phyloP scores from a whole-genome alignment of 2,797 vertebrate species.

The Labeo calbasu region DNA sequence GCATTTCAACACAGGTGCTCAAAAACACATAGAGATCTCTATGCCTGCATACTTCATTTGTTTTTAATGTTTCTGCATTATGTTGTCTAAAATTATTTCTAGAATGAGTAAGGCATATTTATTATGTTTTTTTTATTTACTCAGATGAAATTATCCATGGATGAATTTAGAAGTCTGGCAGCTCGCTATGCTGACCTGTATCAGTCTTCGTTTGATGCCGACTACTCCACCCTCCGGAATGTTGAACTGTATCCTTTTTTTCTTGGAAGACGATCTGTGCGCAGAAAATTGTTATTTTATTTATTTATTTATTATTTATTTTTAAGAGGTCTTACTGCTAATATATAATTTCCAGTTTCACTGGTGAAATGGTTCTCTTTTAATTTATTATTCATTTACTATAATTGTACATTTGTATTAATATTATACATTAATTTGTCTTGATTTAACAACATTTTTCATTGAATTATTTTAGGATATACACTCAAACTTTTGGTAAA shows the following conservation, averaged over 20 bases:
- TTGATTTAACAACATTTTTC: not conserved
- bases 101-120: not conserved
- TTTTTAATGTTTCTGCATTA: not conserved
- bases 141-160: slow-evolving; percentile 97
- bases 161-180: slow-evolving; percentile 91
- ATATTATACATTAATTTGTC: not conserved
- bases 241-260: slow-evolving; percentile 92
- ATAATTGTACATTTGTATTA: too few species aligned
- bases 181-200: slow-evolving; percentile 91
- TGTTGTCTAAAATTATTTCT: not conserved
- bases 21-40: not conserved
- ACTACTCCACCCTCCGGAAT: slow-evolving; percentile 92
- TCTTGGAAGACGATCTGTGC: not conserved
- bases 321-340: not conserved
- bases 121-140: not conserved
- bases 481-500: too few species aligned
- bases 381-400: not conserved
- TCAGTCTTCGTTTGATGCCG: slow-evolving; percentile 96
- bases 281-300: not conserved
- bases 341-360: not conserved
- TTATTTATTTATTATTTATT: not conserved
- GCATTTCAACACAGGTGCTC: slow-evolving; percentile 92
- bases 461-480: too few species aligned
- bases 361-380: not conserved
- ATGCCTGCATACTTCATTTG: not conserved